phyloP scores from a whole-genome alignment of 2,113 vertebrate species.

The Sinocyclocheilus grahami region DNA sequence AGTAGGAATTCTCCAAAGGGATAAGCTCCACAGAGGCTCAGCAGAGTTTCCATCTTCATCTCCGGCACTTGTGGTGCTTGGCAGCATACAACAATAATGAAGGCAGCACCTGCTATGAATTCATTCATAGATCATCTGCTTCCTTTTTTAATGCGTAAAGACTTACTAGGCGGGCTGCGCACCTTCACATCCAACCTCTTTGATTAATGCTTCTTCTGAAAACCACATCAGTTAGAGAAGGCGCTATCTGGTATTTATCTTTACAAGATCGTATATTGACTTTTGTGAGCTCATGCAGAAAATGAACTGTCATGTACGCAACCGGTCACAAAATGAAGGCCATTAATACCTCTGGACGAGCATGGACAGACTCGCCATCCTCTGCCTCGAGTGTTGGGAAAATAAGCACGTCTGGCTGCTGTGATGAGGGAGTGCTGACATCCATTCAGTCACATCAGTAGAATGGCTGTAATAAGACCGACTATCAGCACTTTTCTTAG shows the following conservation, averaged over 20 bases:
- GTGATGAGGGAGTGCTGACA: constrained; percentile 34
- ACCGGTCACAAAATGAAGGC: constrained; percentile 62
- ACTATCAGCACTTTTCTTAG: constrained; percentile 43
- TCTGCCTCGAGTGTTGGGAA: constrained; percentile 31
- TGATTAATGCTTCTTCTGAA: constrained; percentile 73
- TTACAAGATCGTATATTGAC: constrained; percentile 77
- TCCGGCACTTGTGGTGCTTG: not conserved
- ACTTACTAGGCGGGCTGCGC: constrained; percentile 61
- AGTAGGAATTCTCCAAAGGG: not conserved
- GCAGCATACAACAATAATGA: constrained; percentile 52
- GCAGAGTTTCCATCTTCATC: not conserved
- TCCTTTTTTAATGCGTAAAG: constrained; percentile 72
- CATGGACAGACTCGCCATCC: constrained; percentile 54
- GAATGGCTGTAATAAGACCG: constrained; percentile 60
- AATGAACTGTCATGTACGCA: constrained; percentile 78
- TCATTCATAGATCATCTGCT: constrained; percentile 72
- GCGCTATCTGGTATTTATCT: constrained; percentile 78
- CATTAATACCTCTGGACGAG: constrained; percentile 67
- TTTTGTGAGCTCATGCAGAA: constrained; percentile 80
- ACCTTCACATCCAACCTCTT: constrained; percentile 43
- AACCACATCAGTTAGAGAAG: constrained; percentile 72
- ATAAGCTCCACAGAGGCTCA: constrained; percentile 15
- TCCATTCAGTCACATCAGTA: constrained; percentile 54
- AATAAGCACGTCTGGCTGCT: constrained; percentile 28
- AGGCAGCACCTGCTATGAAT: constrained; percentile 59